phyloP scores from a whole-genome alignment of 1,140 invertebrate species.

The Acromyrmex echinatior region DNA sequence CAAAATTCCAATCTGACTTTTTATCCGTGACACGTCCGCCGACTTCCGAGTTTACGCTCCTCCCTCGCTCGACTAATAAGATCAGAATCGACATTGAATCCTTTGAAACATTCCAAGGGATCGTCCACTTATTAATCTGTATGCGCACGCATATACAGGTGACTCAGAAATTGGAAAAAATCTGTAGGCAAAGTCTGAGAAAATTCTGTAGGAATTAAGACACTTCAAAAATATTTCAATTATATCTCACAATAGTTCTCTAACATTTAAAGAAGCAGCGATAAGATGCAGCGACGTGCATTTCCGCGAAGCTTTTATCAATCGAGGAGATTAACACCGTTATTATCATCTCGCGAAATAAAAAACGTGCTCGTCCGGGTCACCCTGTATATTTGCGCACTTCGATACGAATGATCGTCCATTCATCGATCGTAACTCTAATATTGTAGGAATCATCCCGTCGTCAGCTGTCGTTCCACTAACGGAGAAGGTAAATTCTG shows the following conservation, averaged over 20 bases:
- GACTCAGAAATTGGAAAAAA: neutral
- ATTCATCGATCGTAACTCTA: slow-evolving; percentile 14
- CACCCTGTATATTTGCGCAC: neutral
- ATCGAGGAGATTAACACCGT: neutral
- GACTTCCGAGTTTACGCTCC: slow-evolving; percentile 14
- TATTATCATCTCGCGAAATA: neutral
- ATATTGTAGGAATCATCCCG: slow-evolving; percentile 24
- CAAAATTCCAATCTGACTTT: neutral
- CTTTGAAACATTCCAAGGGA: neutral
- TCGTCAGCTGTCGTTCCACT: neutral
- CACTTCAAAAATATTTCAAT: slow-evolving; percentile 11
- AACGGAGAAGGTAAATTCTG: slow-evolving; percentile 18
- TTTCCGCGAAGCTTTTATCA: neutral
- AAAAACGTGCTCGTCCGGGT: neutral
- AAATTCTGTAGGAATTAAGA: neutral
- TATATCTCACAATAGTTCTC: neutral
- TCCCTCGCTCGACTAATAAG: neutral
- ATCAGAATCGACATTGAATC: neutral
- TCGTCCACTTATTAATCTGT: neutral
- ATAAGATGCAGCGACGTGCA: neutral
- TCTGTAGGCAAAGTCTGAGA: neutral
- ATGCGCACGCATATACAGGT: neutral
- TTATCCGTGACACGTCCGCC: neutral
- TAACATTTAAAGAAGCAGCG: neutral
- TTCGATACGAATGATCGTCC: slow-evolving; percentile 10